Percentiles rank a stretch among this genome's conserved stretches.
Conservation (phyloP, 2,797 vertebrate genomes). For the Steatocranus sp. region DNA sequence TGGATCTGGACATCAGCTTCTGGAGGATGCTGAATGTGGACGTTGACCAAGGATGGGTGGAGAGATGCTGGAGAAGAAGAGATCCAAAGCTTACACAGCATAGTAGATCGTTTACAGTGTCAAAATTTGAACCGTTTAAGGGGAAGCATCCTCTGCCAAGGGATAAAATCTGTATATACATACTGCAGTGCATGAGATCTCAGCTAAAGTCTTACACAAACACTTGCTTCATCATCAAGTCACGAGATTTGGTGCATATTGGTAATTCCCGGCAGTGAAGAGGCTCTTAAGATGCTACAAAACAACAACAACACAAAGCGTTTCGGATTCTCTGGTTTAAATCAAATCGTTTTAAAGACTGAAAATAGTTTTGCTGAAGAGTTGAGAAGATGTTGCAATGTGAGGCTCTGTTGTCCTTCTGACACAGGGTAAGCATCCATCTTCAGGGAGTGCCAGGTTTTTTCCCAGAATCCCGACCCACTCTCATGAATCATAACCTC, state of each 20-base stretch:
- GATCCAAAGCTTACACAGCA: constrained; percentile 19
- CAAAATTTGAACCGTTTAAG: neutral
- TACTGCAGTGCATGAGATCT: constrained; percentile 16
- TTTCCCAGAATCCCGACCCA: constrained; percentile 58
- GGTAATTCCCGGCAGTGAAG: constrained; percentile 34
- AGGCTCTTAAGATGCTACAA: constrained; percentile 12
- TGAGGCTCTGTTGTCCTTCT: constrained; percentile 53
- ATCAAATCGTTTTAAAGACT: constrained; percentile 50
- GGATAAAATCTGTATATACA: constrained; percentile 29
- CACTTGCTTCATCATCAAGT: constrained; percentile 29
- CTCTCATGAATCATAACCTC: constrained; percentile 50
- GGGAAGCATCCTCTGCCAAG: constrained; percentile 10
- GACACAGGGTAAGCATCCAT: constrained; percentile 57
- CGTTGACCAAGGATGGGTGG: constrained; percentile 91
- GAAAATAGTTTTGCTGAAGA: constrained; percentile 51
- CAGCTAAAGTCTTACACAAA: constrained; percentile 22
- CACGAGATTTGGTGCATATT: constrained; percentile 4
- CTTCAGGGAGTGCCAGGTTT: constrained; percentile 57
- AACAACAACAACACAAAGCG: constrained; percentile 40
- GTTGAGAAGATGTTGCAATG: constrained; percentile 52
- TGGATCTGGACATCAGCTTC: constrained; percentile 90
- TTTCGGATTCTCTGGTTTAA: constrained; percentile 38
- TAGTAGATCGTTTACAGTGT: constrained; percentile 22
- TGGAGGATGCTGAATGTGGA: constrained; percentile 90
- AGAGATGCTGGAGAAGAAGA: constrained; percentile 75